Evolutionary conservation across 2,113 vertebrate species (phyloP), one percentile per base, ranked within the genome.

Genomic region (Tyto alba): DNA sequence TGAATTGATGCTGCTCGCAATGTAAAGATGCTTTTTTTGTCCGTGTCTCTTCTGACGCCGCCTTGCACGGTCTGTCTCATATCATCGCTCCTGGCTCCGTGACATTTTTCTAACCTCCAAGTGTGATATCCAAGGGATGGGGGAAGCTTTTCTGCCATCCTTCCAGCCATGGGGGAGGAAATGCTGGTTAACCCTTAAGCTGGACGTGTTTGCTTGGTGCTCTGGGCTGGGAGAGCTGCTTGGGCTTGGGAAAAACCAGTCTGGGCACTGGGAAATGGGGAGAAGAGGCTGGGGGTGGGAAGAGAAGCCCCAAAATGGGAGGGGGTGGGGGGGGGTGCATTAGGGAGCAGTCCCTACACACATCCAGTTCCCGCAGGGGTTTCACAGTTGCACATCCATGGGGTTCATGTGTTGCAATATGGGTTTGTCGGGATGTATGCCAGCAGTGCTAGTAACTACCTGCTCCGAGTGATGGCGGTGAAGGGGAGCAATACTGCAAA

Each of bases 391-490:
- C 3, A 5, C 1, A 1, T 9, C 3, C 13, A 0, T 7, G 1
- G 4, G 52, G 32, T 41, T 13, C 12, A 3, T 3, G 63, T 2
- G 0, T 1, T 0, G 30, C 2, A 0, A 10, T 3, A 0, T 0
- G 7, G 57, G 41, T 19, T 59, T 4, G 27, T 36, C 0, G 9
- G n/a, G 60, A 6, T 4, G 50, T 7, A 3, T 5, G 1, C 16
- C 38, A 18, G 47, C 59, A 13, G 29, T 0, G 0, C 0, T 0
- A 4, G 15, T 16, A 6, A 14, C 64, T 9, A 14, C 10, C 13
- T 1, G 63, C 57, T 8, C 40, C 1, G 45, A 10, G 48, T 7
- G 19, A 7, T 11, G 8, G 11, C 0, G 0, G 4, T 5, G 6
- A 4, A 27, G 16, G 25, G 3, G 3, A 38, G 7, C 69, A 81